Base-by-base conservation (phyloP, 2,797 vertebrate species). In the Oophaga sylvatica region DNA sequence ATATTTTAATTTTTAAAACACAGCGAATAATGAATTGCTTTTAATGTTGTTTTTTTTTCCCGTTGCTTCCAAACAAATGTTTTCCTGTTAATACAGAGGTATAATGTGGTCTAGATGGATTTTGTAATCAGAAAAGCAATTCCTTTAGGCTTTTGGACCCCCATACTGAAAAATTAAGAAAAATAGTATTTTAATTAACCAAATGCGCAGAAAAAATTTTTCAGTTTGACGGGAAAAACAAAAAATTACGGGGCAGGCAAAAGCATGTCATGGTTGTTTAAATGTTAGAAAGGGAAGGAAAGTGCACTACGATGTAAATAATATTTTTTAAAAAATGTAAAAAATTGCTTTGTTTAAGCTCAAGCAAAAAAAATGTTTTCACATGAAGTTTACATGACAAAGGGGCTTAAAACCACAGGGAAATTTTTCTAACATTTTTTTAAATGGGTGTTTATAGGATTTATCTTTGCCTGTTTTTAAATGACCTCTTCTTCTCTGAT, bases 1-100 rank as follows among this genome's bases (percentile, higher is more conserved):
- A 73, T 80, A 41, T 75, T 88, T 88, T 77, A 85, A 85, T 81
- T 35, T 85, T 88, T 88, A n/a, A 85, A 85, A 81, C 68, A 76
- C 60, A 56, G 41, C 35, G 60, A 88, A 85, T 85, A 88, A 88
- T 88, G 60, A 77, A 88, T 85, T 31, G 22, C 60, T 41, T 81
- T 75, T 81, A 85, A 88, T 85, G 83, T 81, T 79, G 59, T 29
- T 70, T 81, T 63, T 56, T 75, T 57, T 75, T n/a, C n/a, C 56
- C 77, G 71, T 60, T 67, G 65, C 60, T 76, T 81, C 63, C 68
- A 81, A 41, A 65, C 41, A 81, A 85, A 85, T 85, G 79, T 85
- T 41, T 85, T 81, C 9, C 17, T 65, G 41, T 57, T 87, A 76
- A 76, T 75, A 83, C 59, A 76, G 3, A 77, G 9, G 78, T 29